These are phyloP conservation scores for Platycheirus albimanus DNA, from an alignment of 2,888 invertebrate genomes.

Conservation along the genomic window DNA sequence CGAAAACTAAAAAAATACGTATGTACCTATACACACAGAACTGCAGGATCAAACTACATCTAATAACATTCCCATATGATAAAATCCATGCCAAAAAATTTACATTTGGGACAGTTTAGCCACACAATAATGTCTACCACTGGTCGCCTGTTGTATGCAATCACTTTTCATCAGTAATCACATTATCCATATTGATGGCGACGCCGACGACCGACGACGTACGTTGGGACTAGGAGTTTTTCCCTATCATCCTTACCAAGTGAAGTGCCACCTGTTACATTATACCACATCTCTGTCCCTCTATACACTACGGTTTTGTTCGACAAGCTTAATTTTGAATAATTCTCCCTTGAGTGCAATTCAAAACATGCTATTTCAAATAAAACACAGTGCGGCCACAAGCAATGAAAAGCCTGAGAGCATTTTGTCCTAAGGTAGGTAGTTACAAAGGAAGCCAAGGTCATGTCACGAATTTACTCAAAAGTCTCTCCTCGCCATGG, in stretches of 20 bases:
- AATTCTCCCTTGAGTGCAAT: conserved; percentile 54
- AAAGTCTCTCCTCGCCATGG: conserved; percentile 6
- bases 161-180: conserved; percentile 36
- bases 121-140: conserved; percentile 31
- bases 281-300: background rate
- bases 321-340: conserved; percentile 57
- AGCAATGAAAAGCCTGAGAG: conserved; percentile 20
- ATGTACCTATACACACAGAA: background rate
- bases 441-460: conserved; percentile 42
- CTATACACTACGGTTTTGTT: background rate
- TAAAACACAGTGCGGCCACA: conserved; percentile 8
- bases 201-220: too few relatives aligned
- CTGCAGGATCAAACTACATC: conserved; percentile 8
- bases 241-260: conserved; percentile 28
- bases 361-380: conserved; percentile 28
- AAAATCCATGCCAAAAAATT: conserved; percentile 21
- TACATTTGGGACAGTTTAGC: conserved; percentile 29
- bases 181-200: conserved; percentile 36
- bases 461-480: conserved; percentile 23
- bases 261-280: conserved; percentile 55
- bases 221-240: conserved; percentile 35
- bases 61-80: background rate
- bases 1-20: background rate
- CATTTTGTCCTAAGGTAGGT: conserved; percentile 23
- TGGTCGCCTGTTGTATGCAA: conserved; percentile 37